Conservation (phyloP, 2,113 vertebrate species). For the Arizona elegans region DNA sequence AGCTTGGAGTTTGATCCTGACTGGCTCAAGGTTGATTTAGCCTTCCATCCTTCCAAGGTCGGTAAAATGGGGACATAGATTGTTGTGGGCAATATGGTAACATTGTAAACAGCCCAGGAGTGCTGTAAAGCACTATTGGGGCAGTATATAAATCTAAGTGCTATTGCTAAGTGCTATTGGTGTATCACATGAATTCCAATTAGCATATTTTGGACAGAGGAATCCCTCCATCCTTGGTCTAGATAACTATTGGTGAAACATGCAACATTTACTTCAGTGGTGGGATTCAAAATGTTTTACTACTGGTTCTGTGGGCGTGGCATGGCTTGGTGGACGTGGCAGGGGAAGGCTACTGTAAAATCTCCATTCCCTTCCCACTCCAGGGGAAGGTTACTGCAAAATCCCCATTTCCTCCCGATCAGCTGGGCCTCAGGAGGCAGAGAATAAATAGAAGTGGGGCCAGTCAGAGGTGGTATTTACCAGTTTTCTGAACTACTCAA, state of each 20-base stretch:
- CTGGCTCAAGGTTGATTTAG: not conserved
- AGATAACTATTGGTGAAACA: not conserved
- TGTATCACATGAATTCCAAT: not conserved
- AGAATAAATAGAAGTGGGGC: too few species aligned
- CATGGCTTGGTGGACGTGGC: too few species aligned
- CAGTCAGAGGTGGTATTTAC: too few species aligned
- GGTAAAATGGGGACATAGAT: not conserved
- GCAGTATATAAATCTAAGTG: not conserved
- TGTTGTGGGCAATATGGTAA: not conserved
- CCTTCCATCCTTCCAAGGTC: not conserved
- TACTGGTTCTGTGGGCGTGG: too few species aligned
- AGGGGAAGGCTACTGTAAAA: too few species aligned
- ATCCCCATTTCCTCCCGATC: too few species aligned
- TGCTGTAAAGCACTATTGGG: not conserved
- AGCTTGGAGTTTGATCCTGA: not conserved
- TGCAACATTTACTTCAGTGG: not conserved
- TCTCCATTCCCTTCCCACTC: too few species aligned
- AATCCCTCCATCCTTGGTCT: not conserved
- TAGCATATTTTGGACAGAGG: not conserved
- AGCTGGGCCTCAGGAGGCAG: too few species aligned
- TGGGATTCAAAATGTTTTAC: too few species aligned
- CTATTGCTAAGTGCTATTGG: not conserved
- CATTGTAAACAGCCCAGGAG: not conserved
- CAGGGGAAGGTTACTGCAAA: too few species aligned
- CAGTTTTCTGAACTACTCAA: too few species aligned